Base-by-base conservation (phyloP, 2,113 vertebrate genomes). In the Hippopotamus amphibius region DNA sequence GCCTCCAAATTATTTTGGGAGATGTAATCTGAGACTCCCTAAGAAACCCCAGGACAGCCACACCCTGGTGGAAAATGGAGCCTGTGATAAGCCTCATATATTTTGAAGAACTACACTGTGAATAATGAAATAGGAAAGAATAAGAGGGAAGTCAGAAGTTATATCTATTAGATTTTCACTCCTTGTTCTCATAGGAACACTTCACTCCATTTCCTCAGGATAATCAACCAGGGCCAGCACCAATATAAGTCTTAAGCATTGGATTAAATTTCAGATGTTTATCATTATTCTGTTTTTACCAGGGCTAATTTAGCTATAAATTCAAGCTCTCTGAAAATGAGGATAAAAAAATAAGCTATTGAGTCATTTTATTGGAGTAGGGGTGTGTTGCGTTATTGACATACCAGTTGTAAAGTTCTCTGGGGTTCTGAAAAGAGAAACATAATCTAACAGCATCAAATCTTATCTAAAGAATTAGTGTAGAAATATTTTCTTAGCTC, bases 201-300 rank as follows among this genome's bases (percentile, higher is more conserved):
- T 37, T 37, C 37, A 37, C 72, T 83, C 53, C 37, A 55, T 57
- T 74, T 72, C 30, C 33, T 80, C 24, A 89, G 13, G 28, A 9
- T 87, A 61, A 88, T 92, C 33, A 83, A 30, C 19, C 7, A 57
- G 48, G 55, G 50, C 7, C 3, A 94, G 4, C 7, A 41, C 3
- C 72, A 16, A 66, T 57, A 77, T 43, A 66, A 89, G 30, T 3
- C 15, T 66, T 83, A 33, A 61, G 37, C 41, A 69, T 0, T 82
- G 19, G 26, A 61, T 91, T 83, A 84, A 55, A 89, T 87, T 80
- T 95, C 81, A 97, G 53, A 86, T 96, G 55, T 85, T 80, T 95
- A 53, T 37, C 80, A 81, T 24, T 65, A 22, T 86, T 92, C 28
- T 87, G 21, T 66, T 96, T 93, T 94, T 77, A 88, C 33, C 15